Percentiles rank a stretch among this genome's conserved stretches.
Evolutionary conservation across 2,113 vertebrate genomes (phyloP).

Genomic region (Gambusia affinis): DNA sequence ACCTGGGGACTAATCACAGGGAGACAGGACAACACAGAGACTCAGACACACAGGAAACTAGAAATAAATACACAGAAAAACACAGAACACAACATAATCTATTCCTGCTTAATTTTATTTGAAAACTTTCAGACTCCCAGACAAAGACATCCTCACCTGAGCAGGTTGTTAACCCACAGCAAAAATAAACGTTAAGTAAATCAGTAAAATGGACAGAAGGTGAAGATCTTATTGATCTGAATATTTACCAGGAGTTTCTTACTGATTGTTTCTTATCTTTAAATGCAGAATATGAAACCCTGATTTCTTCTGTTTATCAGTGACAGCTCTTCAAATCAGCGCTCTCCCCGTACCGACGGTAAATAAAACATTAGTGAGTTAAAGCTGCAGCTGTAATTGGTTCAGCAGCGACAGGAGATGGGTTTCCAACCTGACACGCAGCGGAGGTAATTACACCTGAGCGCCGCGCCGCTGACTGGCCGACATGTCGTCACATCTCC

Average conservation of each 20-base stretch:
- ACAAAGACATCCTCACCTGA: too few species aligned
- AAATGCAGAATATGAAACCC: not conserved
- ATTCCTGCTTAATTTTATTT: too few species aligned
- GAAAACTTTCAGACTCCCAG: too few species aligned
- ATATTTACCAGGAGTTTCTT: not conserved
- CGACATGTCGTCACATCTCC: not conserved
- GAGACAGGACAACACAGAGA: too few species aligned
- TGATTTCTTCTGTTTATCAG: not conserved
- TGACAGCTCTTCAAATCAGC: not conserved
- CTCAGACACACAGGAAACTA: too few species aligned
- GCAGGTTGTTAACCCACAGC: too few species aligned
- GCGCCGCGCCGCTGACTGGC: not conserved
- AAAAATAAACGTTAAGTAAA: too few species aligned
- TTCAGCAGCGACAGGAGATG: not conserved
- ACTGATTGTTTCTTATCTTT: not conserved
- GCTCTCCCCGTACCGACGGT: not conserved
- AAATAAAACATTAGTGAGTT: slow-evolving; percentile 18
- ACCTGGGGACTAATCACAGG: too few species aligned
- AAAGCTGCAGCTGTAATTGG: not conserved
- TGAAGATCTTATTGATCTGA: not conserved
- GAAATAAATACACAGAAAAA: too few species aligned
- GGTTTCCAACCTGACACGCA: not conserved
- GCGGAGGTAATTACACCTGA: slow-evolving; percentile 12
- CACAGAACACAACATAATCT: too few species aligned
- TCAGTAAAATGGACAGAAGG: not conserved